Evolutionary conservation across 1,140 invertebrate species (phyloP), one percentile per base, ranked within the genome.

Genomic region (Drosophila triauraria): DNA sequence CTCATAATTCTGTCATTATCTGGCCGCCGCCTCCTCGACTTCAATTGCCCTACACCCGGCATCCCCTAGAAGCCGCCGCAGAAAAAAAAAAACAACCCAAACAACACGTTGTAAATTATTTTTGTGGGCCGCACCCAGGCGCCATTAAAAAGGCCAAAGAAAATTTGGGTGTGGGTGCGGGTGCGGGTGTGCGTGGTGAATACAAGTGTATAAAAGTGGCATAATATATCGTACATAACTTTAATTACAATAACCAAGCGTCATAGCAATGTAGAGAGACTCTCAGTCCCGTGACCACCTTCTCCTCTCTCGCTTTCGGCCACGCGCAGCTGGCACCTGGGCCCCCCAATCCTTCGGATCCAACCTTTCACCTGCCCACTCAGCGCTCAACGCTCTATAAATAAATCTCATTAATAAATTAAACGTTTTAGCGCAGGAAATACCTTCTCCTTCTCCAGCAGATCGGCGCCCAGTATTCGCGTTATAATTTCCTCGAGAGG

Each of bases 371-470:
- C 84, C 84, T 86, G 80, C 58, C 82, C 53, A 51, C 47, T 75
- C 47, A 42, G 32, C 20, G 32, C 50, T 54, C 51, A 70, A 42
- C n/a, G 44, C 59, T 87, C 84, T 90, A 88, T 90, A 81, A 90
- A 88, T 88, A 88, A 88, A 88, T 90, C 85, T 85, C 85, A 88
- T 88, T 88, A 88, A 88, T 88, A 88, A 90, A 88, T 88, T 88
- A 82, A 90, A 90, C 85, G 78, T 79, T 88, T 90, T 84, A 90
- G 61, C 85, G 60, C 60, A 75, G 85, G 63, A 88, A 85, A 76
- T 88, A 81, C 59, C 69, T 76, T 54, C 59, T 48, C 67, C 56
- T 51, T 51, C 43, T 69, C 46, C 54, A 43, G 40, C 51, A 59
- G 25, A 10, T 5, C 32, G 15, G 5, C 32, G 15, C 23, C 62